phyloP scores from a whole-genome alignment of 1,140 invertebrate genomes.

The roundworm (Caenorhabditis elegans) region WBcel235 BX284606.5:6223501-6224000 shows the following conservation, averaged over 20 bases:
- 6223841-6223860: too few species aligned
- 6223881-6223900: too few species aligned
- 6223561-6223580: background rate
- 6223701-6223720: slow-evolving; percentile 5
- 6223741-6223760: background rate
- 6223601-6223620: background rate
- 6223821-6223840: background rate
- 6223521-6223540: slow-evolving; percentile 25
- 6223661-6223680: slow-evolving; percentile 11
- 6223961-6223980: too few species aligned
- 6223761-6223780: background rate
- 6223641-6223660: background rate
- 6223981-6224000: too few species aligned
- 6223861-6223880: too few species aligned
- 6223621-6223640: background rate
- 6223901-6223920: too few species aligned
- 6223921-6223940: too few species aligned
- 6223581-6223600: background rate
- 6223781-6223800: background rate
- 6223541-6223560: slow-evolving; percentile 33
- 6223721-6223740: background rate
- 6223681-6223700: background rate
- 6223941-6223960: too few species aligned
- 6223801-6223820: too few species aligned
- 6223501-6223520: background rate